Evolutionary conservation across 2,888 invertebrate species (phyloP), one percentile per base, ranked within the genome.

Genomic region (Lingula anatina): DNA sequence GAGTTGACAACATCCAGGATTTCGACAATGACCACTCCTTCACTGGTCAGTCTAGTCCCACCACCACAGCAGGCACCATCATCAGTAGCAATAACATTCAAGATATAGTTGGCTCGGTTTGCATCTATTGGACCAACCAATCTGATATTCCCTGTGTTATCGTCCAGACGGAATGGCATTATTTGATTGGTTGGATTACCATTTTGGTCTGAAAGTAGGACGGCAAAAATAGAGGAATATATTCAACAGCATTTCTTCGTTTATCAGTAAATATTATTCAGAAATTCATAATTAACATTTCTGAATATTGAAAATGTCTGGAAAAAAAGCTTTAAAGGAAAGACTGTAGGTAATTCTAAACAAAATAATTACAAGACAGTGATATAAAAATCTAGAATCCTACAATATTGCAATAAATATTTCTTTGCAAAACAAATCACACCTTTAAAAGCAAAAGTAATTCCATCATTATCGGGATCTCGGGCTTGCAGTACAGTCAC

Each of bases 1-100:
- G 96, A 95, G 73, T 96, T 95, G 74, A 96, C 96, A 21, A 95
- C 93, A 68, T 96, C 95, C 1, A 94, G 94, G 55, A 96, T 93
- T 75, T 94, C 94, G 0, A 96, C 94, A 0, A 94, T 91, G 0
- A 96, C 93, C 1, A 92, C 90, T 5, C 94, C 94, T 0, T 93
- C 92, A 43, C 90, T 92, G 0, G 93, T 92, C 71, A 94, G 92
- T 0, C 88, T 89, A 9, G 49, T 46, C 2, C 90, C 91, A 59
- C 90, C 89, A 15, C 87, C 88, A 74, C 97, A 99, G 74, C 97
- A 99, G 1, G 91, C 89, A 0, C 97, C 97, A 74, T 99, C 97
- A 73, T 99, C 99, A 81, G 90, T 85, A 2, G 97, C 97, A 0
- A 95, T 94, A 7, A 99, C 94, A 74, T 96, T 97, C 50, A 99